Conservation (phyloP, 1,140 invertebrate genomes). For the Cyclargus thomasi region DNA sequence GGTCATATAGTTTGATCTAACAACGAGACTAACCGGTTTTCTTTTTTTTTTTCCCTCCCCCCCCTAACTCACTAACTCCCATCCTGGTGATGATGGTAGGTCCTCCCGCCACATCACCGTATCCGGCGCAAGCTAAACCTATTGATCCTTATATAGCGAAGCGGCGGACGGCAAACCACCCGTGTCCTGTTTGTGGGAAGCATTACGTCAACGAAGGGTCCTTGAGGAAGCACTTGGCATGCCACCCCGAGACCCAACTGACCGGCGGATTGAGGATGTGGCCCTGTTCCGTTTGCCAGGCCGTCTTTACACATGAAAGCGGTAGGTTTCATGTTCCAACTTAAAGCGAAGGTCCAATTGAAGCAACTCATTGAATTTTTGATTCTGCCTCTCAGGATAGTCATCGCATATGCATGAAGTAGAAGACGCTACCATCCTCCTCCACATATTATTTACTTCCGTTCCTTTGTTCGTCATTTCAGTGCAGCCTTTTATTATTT, state of each 20-base stretch:
- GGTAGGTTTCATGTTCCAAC: conserved; percentile 77
- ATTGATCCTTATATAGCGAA: conserved; percentile 90
- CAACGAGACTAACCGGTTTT: conserved; percentile 53
- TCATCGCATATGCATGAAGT: background rate
- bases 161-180: conserved; percentile 93
- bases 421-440: background rate
- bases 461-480: background rate
- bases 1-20: conserved; percentile 36
- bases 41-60: conserved; percentile 53
- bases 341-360: background rate
- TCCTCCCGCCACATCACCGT: conserved; percentile 69
- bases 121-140: conserved; percentile 72
- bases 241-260: conserved; percentile 93
- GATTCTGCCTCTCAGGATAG: background rate
- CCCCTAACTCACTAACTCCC: conserved; percentile 67
- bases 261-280: conserved; percentile 92
- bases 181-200: conserved; percentile 95
- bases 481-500: background rate
- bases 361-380: background rate
- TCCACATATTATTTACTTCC: background rate
- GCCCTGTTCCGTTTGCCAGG: conserved; percentile 95
- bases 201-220: conserved; percentile 96
- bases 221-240: conserved; percentile 92
- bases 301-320: conserved; percentile 94
- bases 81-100: conserved; percentile 63